Base-by-base conservation (phyloP, 2,888 invertebrate genomes). In the Actias luna region DNA sequence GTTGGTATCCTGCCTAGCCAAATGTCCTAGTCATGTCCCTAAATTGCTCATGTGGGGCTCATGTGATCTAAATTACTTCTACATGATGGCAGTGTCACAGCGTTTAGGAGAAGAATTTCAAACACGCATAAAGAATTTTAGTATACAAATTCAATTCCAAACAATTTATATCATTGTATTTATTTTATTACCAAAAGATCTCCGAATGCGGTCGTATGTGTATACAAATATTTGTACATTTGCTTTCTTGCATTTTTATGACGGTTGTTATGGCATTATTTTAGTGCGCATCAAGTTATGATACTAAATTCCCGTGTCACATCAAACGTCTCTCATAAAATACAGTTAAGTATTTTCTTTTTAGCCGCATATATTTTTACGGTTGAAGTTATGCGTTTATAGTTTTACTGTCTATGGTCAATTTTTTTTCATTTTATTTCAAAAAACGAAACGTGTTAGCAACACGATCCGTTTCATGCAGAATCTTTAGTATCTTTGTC, bases 161-260 rank as follows among this genome's bases (percentile, higher is more conserved):
- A n/a, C 5, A 36, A 33, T 60, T 39, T 58, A 61, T 55, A 62
- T 63, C 64, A 27, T 55, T 27, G 60, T 14, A 70, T 78, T 76
- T 79, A 75, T 65, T 78, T 76, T 79, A 75, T 65, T 72, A 67
- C 68, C 64, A 66, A 64, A 76, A 72, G 72, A 76, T 71, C 75
- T 68, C 67, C 69, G 68, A 69, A 72, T 70, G 69, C 65, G 71
- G 64, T 29, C 27, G 29, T 59, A 59, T 29, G n/a, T 36, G n/a
- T 55, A 31, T 29, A 31, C 62, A 66, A 71, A 76, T 71, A 73
- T 73, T 74, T 78, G 80, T 83, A 84, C 82, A 82, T 82, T 81
- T 78, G 77, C 76, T 74, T 68, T 67, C 67, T 65, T 65, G 68
- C 68, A 64, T 66, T 75, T 84, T 83, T 82, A 83, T 72, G 69